Base-by-base conservation (phyloP, 2,888 invertebrate species). In the Tinea semifulvella region DNA sequence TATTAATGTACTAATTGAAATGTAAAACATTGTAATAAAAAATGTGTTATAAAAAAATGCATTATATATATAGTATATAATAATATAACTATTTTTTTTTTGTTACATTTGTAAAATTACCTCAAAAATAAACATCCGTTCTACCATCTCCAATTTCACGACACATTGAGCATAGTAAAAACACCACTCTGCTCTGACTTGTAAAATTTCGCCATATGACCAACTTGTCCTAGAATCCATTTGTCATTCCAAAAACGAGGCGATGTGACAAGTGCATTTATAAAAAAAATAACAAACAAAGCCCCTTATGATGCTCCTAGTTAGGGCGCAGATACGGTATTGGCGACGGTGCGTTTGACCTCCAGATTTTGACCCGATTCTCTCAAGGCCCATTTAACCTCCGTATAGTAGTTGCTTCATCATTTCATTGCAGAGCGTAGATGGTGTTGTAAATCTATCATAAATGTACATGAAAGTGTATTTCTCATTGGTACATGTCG, bases 261-360 rank as follows among this genome's bases (percentile, higher is more conserved):
- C 58, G 71, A 68, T 73, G 71, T 73, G 79, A 80, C 79, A 79
- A 74, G 74, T 77, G 75, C 77, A 80, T 80, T 79, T 76, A 77
- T 77, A 65, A 65, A 60, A 61, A 68, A 77, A 76, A 74, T 76
- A 67, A 76, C 64, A 76, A 75, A 77, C 76, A 79, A 75, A 70
- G 62, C 68, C 52, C 54, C 39, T 13, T 28, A 43, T 56, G 58
- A 61, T 59, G 62, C 67, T 66, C 64, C 66, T 60, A 63, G 59
- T 60, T 66, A n/a, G 35, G 44, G 25, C 19, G 13, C 44, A 26
- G n/a, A 6, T 3, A 26, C 26, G 20, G 13, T 6, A 35, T 11
- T 14, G 35, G 13, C 4, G 4, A 8, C n/a, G 16, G 8, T 16
- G n/a, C 8, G 35, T 35, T 35, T 26, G 6, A 26, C 26, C 26